Percentiles rank a stretch among this genome's conserved stretches.
These are phyloP conservation scores for Graptemys geographica DNA, from an alignment of 2,797 vertebrate species.

Conservation along the genomic window DNA sequence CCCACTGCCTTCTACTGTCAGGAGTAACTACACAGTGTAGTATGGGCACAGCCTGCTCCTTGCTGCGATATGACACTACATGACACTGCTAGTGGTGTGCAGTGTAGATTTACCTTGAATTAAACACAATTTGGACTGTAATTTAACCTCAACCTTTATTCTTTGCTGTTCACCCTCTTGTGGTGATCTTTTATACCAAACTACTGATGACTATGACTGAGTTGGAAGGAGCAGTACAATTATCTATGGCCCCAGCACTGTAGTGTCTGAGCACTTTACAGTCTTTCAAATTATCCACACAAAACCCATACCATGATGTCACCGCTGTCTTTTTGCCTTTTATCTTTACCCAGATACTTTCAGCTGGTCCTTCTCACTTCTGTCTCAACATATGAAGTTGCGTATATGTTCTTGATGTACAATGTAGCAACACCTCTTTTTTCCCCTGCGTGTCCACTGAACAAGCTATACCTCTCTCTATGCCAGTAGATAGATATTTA, in stretches of 20 bases:
- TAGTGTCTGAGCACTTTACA: not conserved
- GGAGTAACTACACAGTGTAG: not conserved
- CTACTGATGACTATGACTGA: too few relatives aligned
- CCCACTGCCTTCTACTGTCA: not conserved
- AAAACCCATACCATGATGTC: not conserved
- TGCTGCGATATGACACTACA: not conserved
- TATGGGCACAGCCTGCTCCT: not conserved
- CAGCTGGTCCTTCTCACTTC: not conserved
- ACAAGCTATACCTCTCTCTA: not conserved
- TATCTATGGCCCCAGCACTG: not conserved
- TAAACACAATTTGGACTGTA: too few relatives aligned
- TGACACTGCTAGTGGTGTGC: not conserved
- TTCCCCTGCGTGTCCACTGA: not conserved
- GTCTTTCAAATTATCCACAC: not conserved
- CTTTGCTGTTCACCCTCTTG: not conserved
- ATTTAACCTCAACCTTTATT: not conserved
- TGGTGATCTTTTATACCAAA: too few relatives aligned
- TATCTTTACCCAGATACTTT: not conserved
- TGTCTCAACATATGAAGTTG: not conserved
- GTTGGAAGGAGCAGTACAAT: too few relatives aligned
- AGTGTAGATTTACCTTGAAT: not conserved
- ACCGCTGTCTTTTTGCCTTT: not conserved
- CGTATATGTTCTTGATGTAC: not conserved
- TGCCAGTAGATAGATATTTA: not conserved
- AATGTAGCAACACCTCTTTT: not conserved